Percentiles rank a stretch among this genome's conserved stretches.
Conservation (phyloP, 2,113 vertebrate species). For the Anseranas semipalmata region DNA sequence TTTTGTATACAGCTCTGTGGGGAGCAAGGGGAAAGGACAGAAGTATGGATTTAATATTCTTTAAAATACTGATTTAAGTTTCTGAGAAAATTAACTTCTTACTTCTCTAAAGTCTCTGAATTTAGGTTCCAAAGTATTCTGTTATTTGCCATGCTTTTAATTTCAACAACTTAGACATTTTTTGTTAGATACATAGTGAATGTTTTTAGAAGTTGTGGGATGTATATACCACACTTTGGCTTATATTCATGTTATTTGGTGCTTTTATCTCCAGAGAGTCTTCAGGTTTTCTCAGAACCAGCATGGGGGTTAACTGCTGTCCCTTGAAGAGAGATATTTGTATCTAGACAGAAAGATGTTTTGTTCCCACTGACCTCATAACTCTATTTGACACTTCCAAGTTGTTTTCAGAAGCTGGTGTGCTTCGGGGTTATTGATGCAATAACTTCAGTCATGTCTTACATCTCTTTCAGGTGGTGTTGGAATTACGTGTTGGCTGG, state of each 20-base stretch:
- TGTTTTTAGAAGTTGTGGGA: neutral
- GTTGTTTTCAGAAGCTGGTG: neutral
- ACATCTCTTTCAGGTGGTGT: conserved; percentile 86
- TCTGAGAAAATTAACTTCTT: neutral
- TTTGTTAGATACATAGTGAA: neutral
- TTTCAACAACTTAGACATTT: neutral
- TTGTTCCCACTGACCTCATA: neutral
- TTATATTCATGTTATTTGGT: neutral
- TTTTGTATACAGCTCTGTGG: neutral
- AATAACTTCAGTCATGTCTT: neutral
- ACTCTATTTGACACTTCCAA: neutral
- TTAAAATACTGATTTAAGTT: neutral
- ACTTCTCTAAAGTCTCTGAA: neutral
- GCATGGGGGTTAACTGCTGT: neutral
- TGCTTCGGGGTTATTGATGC: neutral
- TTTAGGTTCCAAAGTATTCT: neutral
- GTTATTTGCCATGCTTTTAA: neutral
- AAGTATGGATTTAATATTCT: neutral
- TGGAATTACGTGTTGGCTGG: conserved; percentile 96
- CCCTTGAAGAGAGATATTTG: neutral
- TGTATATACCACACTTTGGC: neutral
- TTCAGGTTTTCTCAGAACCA: neutral
- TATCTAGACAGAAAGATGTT: neutral
- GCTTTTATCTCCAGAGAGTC: neutral
- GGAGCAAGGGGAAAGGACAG: neutral